Evolutionary conservation across 2,113 vertebrate species (phyloP).

Genomic region (Cyanistes caeruleus): DNA sequence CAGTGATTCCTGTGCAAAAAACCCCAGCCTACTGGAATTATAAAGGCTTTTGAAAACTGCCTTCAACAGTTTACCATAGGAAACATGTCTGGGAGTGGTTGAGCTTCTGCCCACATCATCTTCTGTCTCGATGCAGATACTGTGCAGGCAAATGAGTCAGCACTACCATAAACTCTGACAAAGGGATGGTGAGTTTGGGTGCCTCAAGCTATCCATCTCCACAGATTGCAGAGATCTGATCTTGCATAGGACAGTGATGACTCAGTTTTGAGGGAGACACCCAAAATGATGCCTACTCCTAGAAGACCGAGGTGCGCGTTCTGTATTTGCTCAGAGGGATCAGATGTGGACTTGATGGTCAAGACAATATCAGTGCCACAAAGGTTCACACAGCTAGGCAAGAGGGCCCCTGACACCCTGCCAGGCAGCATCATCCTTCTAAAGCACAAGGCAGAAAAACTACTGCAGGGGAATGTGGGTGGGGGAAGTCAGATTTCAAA

Average conservation of each 20-base stretch:
- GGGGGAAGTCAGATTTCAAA: not conserved
- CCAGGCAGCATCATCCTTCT: not conserved
- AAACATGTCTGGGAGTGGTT: not conserved
- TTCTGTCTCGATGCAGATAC: not conserved
- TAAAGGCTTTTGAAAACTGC: not conserved
- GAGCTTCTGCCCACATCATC: not conserved
- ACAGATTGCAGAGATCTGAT: not conserved
- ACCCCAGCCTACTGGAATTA: not conserved
- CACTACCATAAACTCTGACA: not conserved
- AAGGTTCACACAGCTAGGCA: not conserved
- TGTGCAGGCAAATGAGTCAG: not conserved
- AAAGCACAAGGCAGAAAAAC: not conserved
- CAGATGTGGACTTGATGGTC: rapidly evolving
- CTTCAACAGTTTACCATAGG: not conserved
- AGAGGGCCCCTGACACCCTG: not conserved
- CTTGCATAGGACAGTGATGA: not conserved
- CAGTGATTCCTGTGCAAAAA: not conserved
- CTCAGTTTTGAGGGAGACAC: not conserved
- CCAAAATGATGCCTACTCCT: rapidly evolving
- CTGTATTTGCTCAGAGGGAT: rapidly evolving
- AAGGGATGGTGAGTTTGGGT: not conserved
- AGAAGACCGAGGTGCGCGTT: not conserved
- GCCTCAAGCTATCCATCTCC: not conserved
- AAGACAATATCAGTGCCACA: not conserved
- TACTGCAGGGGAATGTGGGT: not conserved